Evolutionary conservation across 64 coral and sea anemone species (phyloP), one percentile per base, ranked within the genome.

Genomic region (Catalaphyllia jardinei): DNA sequence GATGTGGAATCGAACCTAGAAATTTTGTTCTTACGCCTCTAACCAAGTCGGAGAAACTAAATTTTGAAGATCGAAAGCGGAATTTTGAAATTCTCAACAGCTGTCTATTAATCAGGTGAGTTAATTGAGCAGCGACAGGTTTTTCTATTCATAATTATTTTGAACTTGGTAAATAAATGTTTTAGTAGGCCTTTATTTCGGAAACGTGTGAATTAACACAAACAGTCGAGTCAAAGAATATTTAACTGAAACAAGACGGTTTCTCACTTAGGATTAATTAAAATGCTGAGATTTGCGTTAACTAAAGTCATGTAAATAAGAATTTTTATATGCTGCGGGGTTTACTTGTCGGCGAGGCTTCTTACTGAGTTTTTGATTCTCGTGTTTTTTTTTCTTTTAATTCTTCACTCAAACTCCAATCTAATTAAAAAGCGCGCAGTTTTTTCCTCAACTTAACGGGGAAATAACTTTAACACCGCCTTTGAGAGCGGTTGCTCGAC

Each of bases 1-100:
- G 81, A 69, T 85, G 62, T 69, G 62, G 33, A 71, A 50, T 71
- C 63, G 71, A 85, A 71, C 31, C 33, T 38, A 50, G 35, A 4
- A 50, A 67, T 51, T 9, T 50, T 71, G 20, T 71, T n/a, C 42
- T 85, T 85, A 51, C 62, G 18, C 38, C 0, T 71, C 20, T 4
- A 13, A 65, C 31, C 39, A 46, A 67, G 20, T 5, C 54, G 54
- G 2, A 20, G 63, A 30, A 18, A 49, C 13, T 18, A 13, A 62
- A 39, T 4, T 39, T 77, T 38, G 17, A 39, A 65, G 31, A 82
- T 85, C 81, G 63, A 85, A 85, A 51, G 19, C 62, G 60, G 22
- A 85, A 85, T 25, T 71, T 28, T 16, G 10, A 69, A 69, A 18
- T 71, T 4, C 63, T 27, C 11, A n/a, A 55, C 63, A 46, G 4